Base-by-base conservation (phyloP, 2,888 invertebrate genomes). In the Mylabris sibirica region DNA sequence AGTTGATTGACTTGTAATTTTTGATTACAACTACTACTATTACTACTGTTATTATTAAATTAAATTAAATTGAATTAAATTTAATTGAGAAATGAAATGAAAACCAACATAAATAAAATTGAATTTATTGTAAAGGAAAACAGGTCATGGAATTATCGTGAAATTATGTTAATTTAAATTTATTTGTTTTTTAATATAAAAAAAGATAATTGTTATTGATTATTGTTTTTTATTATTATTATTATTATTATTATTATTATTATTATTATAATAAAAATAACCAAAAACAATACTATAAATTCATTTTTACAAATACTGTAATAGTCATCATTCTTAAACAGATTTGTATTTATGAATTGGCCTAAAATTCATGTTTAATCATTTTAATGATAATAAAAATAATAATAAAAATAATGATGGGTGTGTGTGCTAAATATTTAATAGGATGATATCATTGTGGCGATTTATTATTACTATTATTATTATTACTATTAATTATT, bases 81-180 rank as follows among this genome's bases (percentile, higher is more conserved):
- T 30, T 30, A 30, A 30, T 30, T 30, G 30, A 30, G 30, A 30
- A 30, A 30, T 30, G 30, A 30, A 14, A 41, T 17, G 17, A 44
- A 44, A 44, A 60, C 26, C 17, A 35, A 14, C 30, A 6, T 14
- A 60, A n/a, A 17, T 20, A 30, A 26, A 12, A 17, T 60, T 35
- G 60, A 60, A 34, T 60, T 35, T 35, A 35, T 60, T 24, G 59
- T 8, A 59, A 20, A 22, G 22, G 22, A 30, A 70, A 70, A 70
- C 67, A 60, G 70, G 70, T 70, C 70, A 70, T 67, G 70, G 70
- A 67, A 67, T 65, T 65, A 68, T 67, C 64, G 64, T 53, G 64
- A 67, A 70, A 69, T 69, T 66, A 63, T 60, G n/a, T 44, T 44
- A 44, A 44, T 44, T 44, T 44, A 2, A n/a, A n/a, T 6, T n/a